Evolutionary conservation across 2,888 invertebrate species (phyloP), one percentile per base, ranked within the genome.

Genomic region (Macrophya alboannulata): DNA sequence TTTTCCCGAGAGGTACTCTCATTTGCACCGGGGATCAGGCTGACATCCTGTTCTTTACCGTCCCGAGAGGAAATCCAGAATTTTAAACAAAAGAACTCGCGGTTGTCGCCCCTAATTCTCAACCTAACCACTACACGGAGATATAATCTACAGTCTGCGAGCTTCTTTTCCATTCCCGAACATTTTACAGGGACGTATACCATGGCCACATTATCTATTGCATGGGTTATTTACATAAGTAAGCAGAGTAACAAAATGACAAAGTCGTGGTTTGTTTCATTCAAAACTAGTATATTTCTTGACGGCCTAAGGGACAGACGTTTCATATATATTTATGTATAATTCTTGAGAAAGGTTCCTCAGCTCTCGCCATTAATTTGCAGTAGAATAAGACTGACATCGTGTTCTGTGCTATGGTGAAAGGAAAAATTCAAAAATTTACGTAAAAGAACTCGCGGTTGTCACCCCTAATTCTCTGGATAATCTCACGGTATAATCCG

Each of bases 31-130:
- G 62, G 43, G 59, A 79, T 81, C 81, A 62, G 59, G 21, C 43
- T 62, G 81, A 81, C 81, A 62, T 81, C 81, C 62, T 81, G 62
- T 59, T 81, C 43, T 59, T 21, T 37, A 59, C 81, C 81, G 43
- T 43, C 81, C 62, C 17, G 31, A 77, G 77, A 81, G 81, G 62
- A 81, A 59, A 81, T 40, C 31, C 59, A 62, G 62, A 81, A 62
- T 59, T 81, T 81, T 81, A 62, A 81, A 81, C 62, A 81, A 81
- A 81, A 81, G 81, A 62, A 62, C 59, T 62, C 59, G 43, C 81
- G 81, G 40, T 81, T 62, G 81, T 59, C 81, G 51, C 37, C 21
- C 37, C 59, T 62, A 81, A 81, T 81, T 81, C 59, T 81, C 62
- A 40, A 40, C 37, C 59, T 43, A 81, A 81, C 81, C 62, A 62